Base-by-base conservation (phyloP, 2,888 invertebrate genomes). In the Tetragnatha montana region DNA sequence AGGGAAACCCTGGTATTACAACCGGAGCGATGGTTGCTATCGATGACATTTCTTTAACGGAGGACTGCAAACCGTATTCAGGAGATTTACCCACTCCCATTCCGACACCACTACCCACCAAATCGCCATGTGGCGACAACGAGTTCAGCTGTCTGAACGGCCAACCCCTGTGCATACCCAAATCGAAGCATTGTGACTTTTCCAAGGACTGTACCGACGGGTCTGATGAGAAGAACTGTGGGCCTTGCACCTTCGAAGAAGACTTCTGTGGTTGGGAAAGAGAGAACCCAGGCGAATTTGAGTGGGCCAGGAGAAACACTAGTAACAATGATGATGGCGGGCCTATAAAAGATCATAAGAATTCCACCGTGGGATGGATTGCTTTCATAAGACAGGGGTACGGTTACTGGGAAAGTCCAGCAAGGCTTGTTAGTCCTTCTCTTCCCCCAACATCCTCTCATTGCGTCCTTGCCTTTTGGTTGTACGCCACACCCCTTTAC, bases 241-340 rank as follows among this genome's bases (percentile, higher is more conserved):
- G 91, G 4, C 70, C 91, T 49, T 92, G 92, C 35, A 17, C 73
- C 12, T 92, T 92, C 79, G 89, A 89, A 74, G 79, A 81, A 68
- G 91, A 81, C n/a, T 51, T 89, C 17, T 92, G 92, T 84, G 91
- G 91, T 0, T 92, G 92, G 92, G 78, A 80, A 68, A 81, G 87
- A 50, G 49, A 81, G 71, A 84, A 87, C 47, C 71, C 76, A 8
- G 88, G 87, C 2, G 49, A 8, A 7, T 89, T 69, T 47, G 47
- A 60, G 17, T 91, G 91, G 91, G 19, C 47, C 0, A 8, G 85
- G 10, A 85, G 82, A 73, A 68, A 79, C 8, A 82, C 78, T 8
- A 79, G 81, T 12, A 14, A 51, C 12, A 12, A 14, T 21, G 21
- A 84, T n/a, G 68, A 12, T 10, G 70, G 14, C 35, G 87, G 89